Base-by-base conservation (phyloP, 2,888 invertebrate genomes). In the Strigamia transsilvanica region DNA sequence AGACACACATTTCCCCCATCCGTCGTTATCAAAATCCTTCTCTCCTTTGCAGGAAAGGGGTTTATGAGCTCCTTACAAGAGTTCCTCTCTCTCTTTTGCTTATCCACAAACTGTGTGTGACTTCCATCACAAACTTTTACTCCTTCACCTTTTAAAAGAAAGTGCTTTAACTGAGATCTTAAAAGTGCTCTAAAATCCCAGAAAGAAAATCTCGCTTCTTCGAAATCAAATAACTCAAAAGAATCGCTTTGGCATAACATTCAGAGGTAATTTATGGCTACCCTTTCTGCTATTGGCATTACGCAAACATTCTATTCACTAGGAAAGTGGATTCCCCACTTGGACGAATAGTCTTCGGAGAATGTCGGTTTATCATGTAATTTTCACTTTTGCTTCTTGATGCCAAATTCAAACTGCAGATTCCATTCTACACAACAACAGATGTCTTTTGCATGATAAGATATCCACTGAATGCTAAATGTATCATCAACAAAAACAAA, bases 91-190 rank as follows among this genome's bases (percentile, higher is more conserved):
- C 61, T 66, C 61, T 66, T 66, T 66, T 66, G 61, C 61, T 66
- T 66, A 66, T 66, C 61, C 61, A 66, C 61, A 66, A 66, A 66
- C 61, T 66, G 61, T 21, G 61, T 21, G 61, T 18, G 61, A 66
- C 61, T 66, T 66, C 61, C 61, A 66, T 66, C 61, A 21, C 61
- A 66, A 66, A 66, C 61, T 66, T 66, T 66, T 66, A 66, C 61
- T 66, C 61, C 61, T 66, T 66, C 18, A 66, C 61, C 61, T 66
- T 21, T 66, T 21, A n/a, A n/a, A 23, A 66, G n/a, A 23, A 15
- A 51, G 18, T 23, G 61, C 12, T 21, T 66, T 23, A 23, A 66
- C 61, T 66, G 46, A 66, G 61, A 66, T 66, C 61, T 66, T 66
- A 66, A 66, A 66, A 66, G 61, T 23, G 61, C 61, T n/a, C n/a